These are phyloP conservation scores for Etheostoma nigrum DNA, from an alignment of 2,797 vertebrate species.

Conservation along the genomic window DNA sequence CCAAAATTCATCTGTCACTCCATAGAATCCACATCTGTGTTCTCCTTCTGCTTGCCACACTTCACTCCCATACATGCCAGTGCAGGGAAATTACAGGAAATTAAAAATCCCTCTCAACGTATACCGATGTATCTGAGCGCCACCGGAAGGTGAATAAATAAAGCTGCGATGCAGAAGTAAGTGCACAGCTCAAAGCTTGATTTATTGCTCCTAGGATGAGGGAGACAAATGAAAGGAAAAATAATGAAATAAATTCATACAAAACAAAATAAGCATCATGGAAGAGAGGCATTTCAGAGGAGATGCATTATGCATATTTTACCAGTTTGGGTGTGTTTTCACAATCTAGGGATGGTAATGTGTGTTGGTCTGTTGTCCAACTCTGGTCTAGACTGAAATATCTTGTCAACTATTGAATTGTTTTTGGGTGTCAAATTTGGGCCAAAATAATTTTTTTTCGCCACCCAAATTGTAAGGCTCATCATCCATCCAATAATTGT, in stretches of 20 bases:
- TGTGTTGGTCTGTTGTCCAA: background rate
- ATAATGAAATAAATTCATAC: conserved; percentile 32
- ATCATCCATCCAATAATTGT: background rate
- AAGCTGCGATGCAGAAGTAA: conserved; percentile 29
- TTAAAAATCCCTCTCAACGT: conserved; percentile 57
- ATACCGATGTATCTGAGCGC: conserved; percentile 42
- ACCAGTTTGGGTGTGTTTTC: background rate
- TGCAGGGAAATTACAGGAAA: conserved; percentile 65
- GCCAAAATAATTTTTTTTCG: background rate
- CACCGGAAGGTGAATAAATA: conserved; percentile 62
- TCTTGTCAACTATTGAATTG: background rate
- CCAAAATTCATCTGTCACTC: conserved; percentile 46
- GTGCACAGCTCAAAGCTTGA: conserved; percentile 36
- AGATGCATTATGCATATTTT: conserved; percentile 23
- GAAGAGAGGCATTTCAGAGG: conserved; percentile 25
- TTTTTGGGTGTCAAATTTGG: background rate
- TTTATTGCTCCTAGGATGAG: conserved; percentile 56
- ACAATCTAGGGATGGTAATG: background rate
- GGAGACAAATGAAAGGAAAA: conserved; percentile 19
- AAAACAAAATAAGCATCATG: conserved; percentile 38
- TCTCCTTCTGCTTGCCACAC: conserved; percentile 28
- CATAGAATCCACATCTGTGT: conserved; percentile 49
- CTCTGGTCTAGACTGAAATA: background rate
- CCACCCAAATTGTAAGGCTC: background rate
- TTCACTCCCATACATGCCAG: conserved; percentile 27